A percentile compares a stretch with the other conserved stretches of the same genome.
phyloP scores from a whole-genome alignment of 2,888 invertebrate genomes.

The Eulithis testata region DNA sequence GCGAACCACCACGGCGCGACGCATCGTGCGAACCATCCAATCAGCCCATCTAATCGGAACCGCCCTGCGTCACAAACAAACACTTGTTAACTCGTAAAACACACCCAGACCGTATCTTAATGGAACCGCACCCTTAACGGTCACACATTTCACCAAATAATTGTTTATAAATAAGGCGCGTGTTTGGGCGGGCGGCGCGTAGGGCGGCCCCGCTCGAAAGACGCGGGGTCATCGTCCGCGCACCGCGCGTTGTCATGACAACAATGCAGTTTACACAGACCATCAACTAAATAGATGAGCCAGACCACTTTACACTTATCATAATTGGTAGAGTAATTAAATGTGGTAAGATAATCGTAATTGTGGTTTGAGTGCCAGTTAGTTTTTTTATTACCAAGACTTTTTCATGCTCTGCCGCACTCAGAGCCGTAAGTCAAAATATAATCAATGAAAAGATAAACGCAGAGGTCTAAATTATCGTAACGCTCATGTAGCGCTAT shows the following conservation, averaged over 20 bases:
- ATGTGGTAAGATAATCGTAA: no score
- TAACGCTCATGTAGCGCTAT: no score
- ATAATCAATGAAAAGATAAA: no score
- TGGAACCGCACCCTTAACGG: conserved; percentile 27
- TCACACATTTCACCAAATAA: conserved; percentile 40
- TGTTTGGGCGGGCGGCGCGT: conserved; percentile 51
- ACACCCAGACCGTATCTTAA: conserved; percentile 20
- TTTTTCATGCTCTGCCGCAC: no score
- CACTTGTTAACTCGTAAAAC: conserved; percentile 27
- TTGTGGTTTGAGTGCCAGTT: no score
- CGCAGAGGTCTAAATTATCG: no score
- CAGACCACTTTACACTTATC: conserved; percentile 9
- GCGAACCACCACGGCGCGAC: not conserved
- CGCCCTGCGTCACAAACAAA: conserved; percentile 15
- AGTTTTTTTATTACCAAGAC: no score
- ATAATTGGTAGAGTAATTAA: not conserved
- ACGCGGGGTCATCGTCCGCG: conserved; percentile 58
- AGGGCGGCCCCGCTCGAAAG: conserved; percentile 55
- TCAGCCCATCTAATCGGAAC: conserved; percentile 14
- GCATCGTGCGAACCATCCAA: conserved; percentile 14
- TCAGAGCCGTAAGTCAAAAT: no score
- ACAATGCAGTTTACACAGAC: conserved; percentile 55
- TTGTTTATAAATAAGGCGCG: conserved; percentile 58
- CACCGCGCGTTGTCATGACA: conserved; percentile 59
- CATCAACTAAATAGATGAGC: conserved; percentile 20